Conservation (phyloP, 92 coral and sea anemone genomes). For the Micromussa lordhowensis region DNA sequence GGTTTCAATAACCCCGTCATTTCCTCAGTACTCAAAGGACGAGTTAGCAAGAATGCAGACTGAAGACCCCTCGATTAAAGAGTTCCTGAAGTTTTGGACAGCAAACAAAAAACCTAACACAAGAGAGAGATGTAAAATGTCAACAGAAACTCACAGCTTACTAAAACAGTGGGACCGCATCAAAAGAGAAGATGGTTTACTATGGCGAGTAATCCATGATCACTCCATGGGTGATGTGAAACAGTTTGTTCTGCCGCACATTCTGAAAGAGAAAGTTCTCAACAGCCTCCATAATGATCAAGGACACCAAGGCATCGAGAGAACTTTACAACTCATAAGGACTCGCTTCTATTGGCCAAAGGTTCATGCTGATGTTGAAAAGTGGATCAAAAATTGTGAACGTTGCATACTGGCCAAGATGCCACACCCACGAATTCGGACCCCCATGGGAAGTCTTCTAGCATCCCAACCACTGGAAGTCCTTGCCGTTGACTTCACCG, state of each 20-base stretch:
- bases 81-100: background rate
- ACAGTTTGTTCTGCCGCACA: slow-evolving; percentile 66
- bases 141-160: slow-evolving; percentile 29
- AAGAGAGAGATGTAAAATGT: slow-evolving; percentile 31
- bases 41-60: background rate
- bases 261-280: slow-evolving; percentile 53
- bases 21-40: background rate
- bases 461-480: slow-evolving; percentile 55
- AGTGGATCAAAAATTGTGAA: slow-evolving; percentile 60
- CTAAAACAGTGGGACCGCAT: slow-evolving; percentile 67
- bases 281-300: slow-evolving; percentile 58
- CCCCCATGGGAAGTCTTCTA: slow-evolving; percentile 56
- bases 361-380: slow-evolving; percentile 50
- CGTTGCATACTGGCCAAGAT: slow-evolving; percentile 57
- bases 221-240: slow-evolving; percentile 28
- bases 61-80: background rate
- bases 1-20: background rate
- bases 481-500: slow-evolving; percentile 67
- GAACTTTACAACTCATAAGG: slow-evolving; percentile 59
- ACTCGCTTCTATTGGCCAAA: slow-evolving; percentile 69
- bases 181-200: slow-evolving; percentile 42
- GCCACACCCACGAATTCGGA: slow-evolving; percentile 62
- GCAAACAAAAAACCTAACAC: background rate
- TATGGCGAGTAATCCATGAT: slow-evolving; percentile 59
- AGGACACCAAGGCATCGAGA: slow-evolving; percentile 74